Evolutionary conservation across 1,140 invertebrate species (phyloP), one percentile per base, ranked within the genome.

Genomic region (Drosophila truncata): DNA sequence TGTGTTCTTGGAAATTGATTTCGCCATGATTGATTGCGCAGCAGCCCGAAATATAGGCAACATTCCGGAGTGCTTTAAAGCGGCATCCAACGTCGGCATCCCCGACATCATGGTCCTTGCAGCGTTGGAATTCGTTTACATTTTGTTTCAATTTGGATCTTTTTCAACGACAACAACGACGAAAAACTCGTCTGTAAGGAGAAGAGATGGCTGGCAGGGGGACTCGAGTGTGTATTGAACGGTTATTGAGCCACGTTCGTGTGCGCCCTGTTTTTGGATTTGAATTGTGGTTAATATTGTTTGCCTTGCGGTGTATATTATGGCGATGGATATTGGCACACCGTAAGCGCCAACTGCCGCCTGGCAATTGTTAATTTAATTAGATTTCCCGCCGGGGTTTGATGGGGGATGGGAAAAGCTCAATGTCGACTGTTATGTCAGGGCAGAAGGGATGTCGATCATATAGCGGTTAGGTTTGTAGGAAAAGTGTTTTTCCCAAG

Each of bases 21-120:
- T 88, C 78, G 85, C 80, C 78, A 88, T 88, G 84, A 88, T 88
- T 88, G 84, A 88, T 88, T 88, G 81, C 80, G 81, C 73, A 87
- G 64, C 71, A 74, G 62, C 33, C 73, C 78, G 41, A 72, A 78
- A 66, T 78, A 73, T 81, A 74, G 82, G 73, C 82, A 81, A 66
- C 64, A 83, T 77, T 77, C 75, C 50, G 29, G 37, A 33, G 47
- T 35, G 37, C 42, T 59, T 71, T 78, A 63, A 78, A 71, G 52
- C 75, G 39, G 33, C 33, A 52, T 27, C 27, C 73, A 13, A 31
- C 54, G 50, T 35, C 20, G 23, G 25, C 46, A 66, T 60, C 27
- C 20, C 49, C 46, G 11, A 49, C 59, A 60, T 63, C 33, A 72
- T 58, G 47, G 23, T 18, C 33, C 27, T 20, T 29, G 52, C 33